These are phyloP conservation scores for Epinotia bilunana DNA, from an alignment of 2,888 invertebrate genomes.

Conservation along the genomic window DNA sequence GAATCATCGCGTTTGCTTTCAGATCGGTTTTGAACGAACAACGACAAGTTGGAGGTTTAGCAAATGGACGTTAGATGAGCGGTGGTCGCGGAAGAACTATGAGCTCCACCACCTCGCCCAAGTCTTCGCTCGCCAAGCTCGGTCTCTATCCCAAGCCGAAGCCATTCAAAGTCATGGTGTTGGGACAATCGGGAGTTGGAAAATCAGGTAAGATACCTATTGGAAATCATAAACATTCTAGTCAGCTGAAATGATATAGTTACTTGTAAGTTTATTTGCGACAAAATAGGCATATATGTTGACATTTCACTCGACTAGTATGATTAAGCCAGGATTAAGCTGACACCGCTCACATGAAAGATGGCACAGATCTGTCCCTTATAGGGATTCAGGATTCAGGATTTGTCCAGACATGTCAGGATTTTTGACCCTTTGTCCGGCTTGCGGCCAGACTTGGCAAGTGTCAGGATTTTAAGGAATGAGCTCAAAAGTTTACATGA, in stretches of 20 bases:
- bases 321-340: too few relatives aligned
- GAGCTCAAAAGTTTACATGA: too few relatives aligned
- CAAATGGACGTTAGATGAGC: constrained; percentile 30
- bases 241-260: neutral
- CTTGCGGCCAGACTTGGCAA: too few relatives aligned
- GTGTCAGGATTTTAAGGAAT: too few relatives aligned
- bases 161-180: constrained; percentile 89
- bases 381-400: too few relatives aligned
- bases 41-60: constrained; percentile 12
- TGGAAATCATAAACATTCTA: too few relatives aligned
- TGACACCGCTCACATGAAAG: too few relatives aligned
- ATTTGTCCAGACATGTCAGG: too few relatives aligned
- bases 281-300: too few relatives aligned
- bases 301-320: too few relatives aligned
- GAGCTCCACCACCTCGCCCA: constrained; percentile 85
- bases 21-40: constrained; percentile 13
- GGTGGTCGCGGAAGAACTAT: constrained; percentile 56
- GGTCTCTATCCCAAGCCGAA: constrained; percentile 87
- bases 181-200: constrained; percentile 92
- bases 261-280: neutral
- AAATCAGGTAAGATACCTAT: constrained; percentile 90
- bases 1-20: constrained; percentile 11
- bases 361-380: too few relatives aligned
- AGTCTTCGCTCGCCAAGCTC: constrained; percentile 87
- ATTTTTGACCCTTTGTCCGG: too few relatives aligned